Conservation (phyloP, 2,113 vertebrate genomes). For the Bos taurus region DNA sequence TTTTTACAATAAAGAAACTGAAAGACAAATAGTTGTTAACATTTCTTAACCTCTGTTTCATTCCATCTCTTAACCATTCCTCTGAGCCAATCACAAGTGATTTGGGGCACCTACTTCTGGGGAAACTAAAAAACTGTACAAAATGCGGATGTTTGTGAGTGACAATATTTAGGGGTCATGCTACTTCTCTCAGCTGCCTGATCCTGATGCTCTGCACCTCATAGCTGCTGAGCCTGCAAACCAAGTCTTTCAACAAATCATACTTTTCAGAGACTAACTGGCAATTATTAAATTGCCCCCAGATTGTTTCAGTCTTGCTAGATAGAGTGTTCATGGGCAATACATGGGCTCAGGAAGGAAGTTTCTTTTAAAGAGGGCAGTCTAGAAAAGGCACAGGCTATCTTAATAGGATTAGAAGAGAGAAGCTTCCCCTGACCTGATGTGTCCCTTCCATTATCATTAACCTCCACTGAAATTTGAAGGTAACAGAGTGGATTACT, state of each 20-base stretch:
- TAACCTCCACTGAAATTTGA: not conserved
- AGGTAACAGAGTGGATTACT: not conserved
- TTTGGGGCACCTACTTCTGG: not conserved
- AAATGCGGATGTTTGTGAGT: not conserved
- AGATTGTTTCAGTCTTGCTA: not conserved
- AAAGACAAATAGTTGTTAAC: slow-evolving; percentile 12
- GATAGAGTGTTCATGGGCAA: not conserved
- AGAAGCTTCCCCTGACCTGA: not conserved
- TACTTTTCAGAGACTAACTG: not conserved
- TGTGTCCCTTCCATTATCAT: not conserved
- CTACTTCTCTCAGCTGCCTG: not conserved
- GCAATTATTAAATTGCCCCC: not conserved
- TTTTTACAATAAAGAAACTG: slow-evolving; percentile 43
- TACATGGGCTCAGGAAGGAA: not conserved
- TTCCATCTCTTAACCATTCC: not conserved
- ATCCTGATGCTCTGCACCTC: not conserved
- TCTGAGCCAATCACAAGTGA: not conserved
- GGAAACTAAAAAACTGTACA: not conserved
- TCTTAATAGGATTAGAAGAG: not conserved
- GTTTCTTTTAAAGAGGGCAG: not conserved
- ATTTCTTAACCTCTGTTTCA: slow-evolving; percentile 18
- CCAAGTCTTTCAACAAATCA: not conserved
- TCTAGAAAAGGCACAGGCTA: not conserved
- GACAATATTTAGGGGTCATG: not conserved
- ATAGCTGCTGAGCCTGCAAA: not conserved